These are phyloP conservation scores for Crotalus tigris DNA, from an alignment of 2,113 vertebrate species.

Conservation along the genomic window DNA sequence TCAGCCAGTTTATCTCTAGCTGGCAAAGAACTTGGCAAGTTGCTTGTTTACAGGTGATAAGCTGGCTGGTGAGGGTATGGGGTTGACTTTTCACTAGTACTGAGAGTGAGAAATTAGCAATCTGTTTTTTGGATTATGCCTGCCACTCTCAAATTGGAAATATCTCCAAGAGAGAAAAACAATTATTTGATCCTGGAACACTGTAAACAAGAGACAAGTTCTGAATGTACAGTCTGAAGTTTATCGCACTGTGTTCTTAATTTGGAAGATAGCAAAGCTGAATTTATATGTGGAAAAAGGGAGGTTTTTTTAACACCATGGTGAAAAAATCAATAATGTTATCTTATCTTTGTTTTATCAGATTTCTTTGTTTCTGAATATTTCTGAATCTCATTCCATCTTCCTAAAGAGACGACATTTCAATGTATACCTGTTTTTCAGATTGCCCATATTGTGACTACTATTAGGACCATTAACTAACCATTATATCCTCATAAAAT, in stretches of 20 bases:
- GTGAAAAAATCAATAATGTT: background rate
- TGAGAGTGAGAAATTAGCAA: background rate
- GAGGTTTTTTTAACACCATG: background rate
- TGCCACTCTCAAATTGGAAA: background rate
- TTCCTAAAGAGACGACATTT: background rate
- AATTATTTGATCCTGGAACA: background rate
- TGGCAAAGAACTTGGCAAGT: background rate
- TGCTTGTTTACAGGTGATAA: background rate
- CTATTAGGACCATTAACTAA: background rate
- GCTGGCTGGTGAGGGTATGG: background rate
- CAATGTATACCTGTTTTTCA: background rate
- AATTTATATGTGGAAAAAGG: background rate
- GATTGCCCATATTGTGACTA: background rate
- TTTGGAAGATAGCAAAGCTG: background rate
- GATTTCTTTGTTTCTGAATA: background rate
- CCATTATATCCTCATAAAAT: background rate
- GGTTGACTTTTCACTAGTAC: background rate
- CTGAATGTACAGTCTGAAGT: background rate
- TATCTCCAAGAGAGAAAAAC: background rate
- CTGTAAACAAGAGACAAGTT: background rate
- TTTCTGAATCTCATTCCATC: background rate
- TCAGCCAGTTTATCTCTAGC: background rate
- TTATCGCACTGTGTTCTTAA: background rate
- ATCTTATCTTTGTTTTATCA: background rate
- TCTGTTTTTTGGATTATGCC: background rate